phyloP scores from a whole-genome alignment of 1,140 invertebrate species.

The Parasteatoda tepidariorum region DNA sequence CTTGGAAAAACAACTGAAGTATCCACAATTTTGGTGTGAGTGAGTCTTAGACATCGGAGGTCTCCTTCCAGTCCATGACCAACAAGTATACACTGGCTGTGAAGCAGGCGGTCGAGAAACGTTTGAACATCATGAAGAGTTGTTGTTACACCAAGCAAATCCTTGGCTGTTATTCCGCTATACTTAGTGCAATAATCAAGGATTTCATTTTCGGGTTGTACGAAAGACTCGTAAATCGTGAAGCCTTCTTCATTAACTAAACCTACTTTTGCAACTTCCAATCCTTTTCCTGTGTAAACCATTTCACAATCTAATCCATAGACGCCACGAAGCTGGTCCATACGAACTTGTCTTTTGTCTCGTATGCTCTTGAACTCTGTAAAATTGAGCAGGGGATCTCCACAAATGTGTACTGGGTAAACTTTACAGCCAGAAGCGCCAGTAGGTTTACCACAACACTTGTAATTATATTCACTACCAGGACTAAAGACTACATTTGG shows the following conservation, averaged over 20 bases:
- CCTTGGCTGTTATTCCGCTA: slow-evolving; percentile 87
- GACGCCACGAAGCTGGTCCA: slow-evolving; percentile 67
- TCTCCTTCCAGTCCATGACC: slow-evolving; percentile 98
- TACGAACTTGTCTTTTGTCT: not conserved
- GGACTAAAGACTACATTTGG: too few relatives aligned
- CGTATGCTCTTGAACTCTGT: too few relatives aligned
- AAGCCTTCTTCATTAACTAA: slow-evolving; percentile 84
- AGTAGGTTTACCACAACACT: too few relatives aligned
- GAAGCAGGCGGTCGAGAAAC: slow-evolving; percentile 88
- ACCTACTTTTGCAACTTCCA: slow-evolving; percentile 90
- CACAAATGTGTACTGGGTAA: too few relatives aligned
- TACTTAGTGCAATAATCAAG: slow-evolving; percentile 92
- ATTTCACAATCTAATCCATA: slow-evolving; percentile 96
- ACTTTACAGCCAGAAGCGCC: too few relatives aligned
- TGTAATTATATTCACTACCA: too few relatives aligned
- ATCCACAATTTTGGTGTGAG: slow-evolving; percentile 91
- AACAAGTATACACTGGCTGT: slow-evolving; percentile 89
- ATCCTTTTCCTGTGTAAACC: slow-evolving; percentile 78
- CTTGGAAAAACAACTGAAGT: slow-evolving; percentile 93
- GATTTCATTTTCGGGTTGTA: slow-evolving; percentile 82
- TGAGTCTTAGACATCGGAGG: slow-evolving; percentile 91
- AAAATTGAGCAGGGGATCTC: too few relatives aligned
- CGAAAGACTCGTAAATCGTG: slow-evolving; percentile 83
- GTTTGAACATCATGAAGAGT: slow-evolving; percentile 88
- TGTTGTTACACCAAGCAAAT: slow-evolving; percentile 76